phyloP scores from a whole-genome alignment of 2,113 vertebrate genomes.

The Nannobrachium achirus region DNA sequence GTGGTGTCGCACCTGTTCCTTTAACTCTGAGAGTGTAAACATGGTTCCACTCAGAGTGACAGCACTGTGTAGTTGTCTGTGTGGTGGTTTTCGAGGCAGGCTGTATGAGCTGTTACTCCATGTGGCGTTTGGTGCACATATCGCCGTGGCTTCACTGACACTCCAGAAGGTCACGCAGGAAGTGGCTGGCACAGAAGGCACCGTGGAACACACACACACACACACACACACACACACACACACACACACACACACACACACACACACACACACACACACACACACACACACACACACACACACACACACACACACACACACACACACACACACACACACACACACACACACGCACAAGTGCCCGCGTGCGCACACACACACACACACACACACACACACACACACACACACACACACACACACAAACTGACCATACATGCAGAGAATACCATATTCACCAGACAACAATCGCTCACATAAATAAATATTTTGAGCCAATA shows the following conservation, averaged over 20 bases:
- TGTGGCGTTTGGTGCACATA: conserved; percentile 56
- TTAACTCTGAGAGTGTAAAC: no score
- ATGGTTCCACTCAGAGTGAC: no score
- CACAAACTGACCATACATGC: background rate
- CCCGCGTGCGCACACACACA: no score
- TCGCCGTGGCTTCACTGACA: conserved; percentile 67
- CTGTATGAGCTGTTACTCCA: conserved; percentile 51
- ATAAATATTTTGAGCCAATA: no score
- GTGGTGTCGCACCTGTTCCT: no score
- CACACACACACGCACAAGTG: conserved; percentile 5
- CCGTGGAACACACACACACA: conserved; percentile 20
- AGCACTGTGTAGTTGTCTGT: background rate
- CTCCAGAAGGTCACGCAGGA: conserved; percentile 75
- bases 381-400: background rate
- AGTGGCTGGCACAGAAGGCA: conserved; percentile 42
- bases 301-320: conserved; percentile 10
- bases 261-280: background rate
- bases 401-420: background rate
- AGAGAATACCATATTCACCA: no score
- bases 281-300: background rate
- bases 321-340: conserved; percentile 3
- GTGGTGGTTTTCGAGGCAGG: conserved; percentile 33
- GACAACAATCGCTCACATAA: no score
- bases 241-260: conserved; percentile 47
- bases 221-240: conserved; percentile 1